Evolutionary conservation across 2,113 vertebrate species (phyloP).

Genomic region (Tautogolabrus adspersus): DNA sequence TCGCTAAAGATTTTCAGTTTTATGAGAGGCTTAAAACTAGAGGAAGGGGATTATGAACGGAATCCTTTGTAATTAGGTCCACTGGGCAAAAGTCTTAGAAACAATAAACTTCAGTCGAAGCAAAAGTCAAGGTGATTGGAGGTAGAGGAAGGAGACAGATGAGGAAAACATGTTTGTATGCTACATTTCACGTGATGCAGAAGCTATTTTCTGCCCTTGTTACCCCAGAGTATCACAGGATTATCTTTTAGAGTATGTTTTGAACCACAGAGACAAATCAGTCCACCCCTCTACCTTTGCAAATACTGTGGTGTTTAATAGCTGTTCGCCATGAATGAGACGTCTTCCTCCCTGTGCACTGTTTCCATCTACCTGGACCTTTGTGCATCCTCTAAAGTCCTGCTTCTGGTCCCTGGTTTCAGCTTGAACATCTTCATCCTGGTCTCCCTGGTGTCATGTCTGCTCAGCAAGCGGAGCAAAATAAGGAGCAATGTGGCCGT

Average conservation of each 20-base stretch:
- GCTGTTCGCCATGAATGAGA: slow-evolving; percentile 59
- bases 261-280: slow-evolving; percentile 6
- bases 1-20: slow-evolving; percentile 57
- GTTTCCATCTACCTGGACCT: slow-evolving; percentile 55
- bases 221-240: slow-evolving; percentile 22
- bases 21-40: slow-evolving; percentile 68
- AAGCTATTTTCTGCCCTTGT: slow-evolving; percentile 4
- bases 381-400: slow-evolving; percentile 60
- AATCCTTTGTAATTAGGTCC: slow-evolving; percentile 81
- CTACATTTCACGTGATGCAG: slow-evolving; percentile 31
- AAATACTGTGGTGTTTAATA: neutral
- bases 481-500: slow-evolving; percentile 63
- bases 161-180: slow-evolving; percentile 58
- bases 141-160: slow-evolving; percentile 7
- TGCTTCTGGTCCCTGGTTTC: slow-evolving; percentile 64
- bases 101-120: slow-evolving; percentile 57
- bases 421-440: slow-evolving; percentile 66
- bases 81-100: slow-evolving; percentile 71
- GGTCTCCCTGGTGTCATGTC: slow-evolving; percentile 47
- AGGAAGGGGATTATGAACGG: slow-evolving; percentile 73
- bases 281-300: neutral
- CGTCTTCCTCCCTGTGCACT: slow-evolving; percentile 40
- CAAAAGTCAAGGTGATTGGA: slow-evolving; percentile 63
- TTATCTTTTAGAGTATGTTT: slow-evolving; percentile 15
- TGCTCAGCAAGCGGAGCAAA: slow-evolving; percentile 48